Evolutionary conservation across 2,113 vertebrate species (phyloP), one percentile per base, ranked within the genome.

Genomic region (Lampris incognitus): DNA sequence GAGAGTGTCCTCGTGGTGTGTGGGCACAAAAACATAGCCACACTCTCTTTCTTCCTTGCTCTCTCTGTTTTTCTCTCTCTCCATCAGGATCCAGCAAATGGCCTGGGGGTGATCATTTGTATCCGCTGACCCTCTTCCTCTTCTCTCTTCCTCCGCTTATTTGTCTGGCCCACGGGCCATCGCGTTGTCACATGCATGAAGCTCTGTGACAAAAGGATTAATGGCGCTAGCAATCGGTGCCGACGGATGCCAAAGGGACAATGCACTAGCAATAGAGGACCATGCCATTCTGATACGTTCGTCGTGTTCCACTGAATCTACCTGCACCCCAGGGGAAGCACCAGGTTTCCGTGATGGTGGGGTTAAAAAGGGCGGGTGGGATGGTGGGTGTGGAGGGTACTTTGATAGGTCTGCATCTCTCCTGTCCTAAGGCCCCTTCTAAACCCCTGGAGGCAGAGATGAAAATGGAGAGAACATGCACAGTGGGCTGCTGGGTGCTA

Each of bases 41-140:
- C 55, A 60, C 41, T 69, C 55, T 60, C 4, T 66, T 42, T 0
- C 58, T 13, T 24, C 24, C 6, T 58, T 42, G 60, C 40, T 54
- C 65, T 49, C 55, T 40, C 10, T 7, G 48, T 13, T 44, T 51
- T 46, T 24, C 38, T 6, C 38, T 1, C 1, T 41, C 49, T 77
- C 41, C 58, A 54, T 61, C 56, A 55, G 68, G 56, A 86, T 83
- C 58, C 72, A 85, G 76, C 64, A n/a, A 72, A 74, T 61, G 61
- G 83, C 91, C 87, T 54, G 48, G 79, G 82, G 90, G 72, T 67
- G 69, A 78, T 86, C 83, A 91, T 91, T 92, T 90, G 86, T 90
- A 85, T 91, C 79, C 54, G 73, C 74, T 82, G 78, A 76, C 77
- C 74, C 81, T 73, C 73, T 85, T 81, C 63, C 81, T 83, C 38